Conservation (phyloP, 2,888 invertebrate genomes). For the Melipona beecheii region DNA sequence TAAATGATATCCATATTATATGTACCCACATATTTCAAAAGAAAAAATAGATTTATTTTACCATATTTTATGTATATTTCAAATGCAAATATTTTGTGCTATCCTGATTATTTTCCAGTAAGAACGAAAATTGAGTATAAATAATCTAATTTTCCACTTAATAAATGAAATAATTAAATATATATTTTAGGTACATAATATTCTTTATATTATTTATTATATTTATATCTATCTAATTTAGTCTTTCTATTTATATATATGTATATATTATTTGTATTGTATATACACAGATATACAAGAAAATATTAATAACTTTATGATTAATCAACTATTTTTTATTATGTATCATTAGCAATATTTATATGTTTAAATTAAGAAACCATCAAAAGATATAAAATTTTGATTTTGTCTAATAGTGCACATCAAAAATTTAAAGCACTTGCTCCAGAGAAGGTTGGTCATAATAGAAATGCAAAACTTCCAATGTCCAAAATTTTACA, state of each 20-base stretch:
- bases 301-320: neutral
- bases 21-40: neutral
- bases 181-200: neutral
- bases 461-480: conserved; percentile 93
- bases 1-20: neutral
- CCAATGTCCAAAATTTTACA: conserved; percentile 93
- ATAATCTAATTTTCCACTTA: neutral
- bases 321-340: neutral
- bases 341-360: conserved; percentile 42
- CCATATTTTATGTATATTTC: neutral
- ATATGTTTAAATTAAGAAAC: neutral
- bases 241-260: too few species aligned
- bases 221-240: neutral
- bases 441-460: conserved; percentile 95
- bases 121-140: neutral
- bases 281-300: neutral
- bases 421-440: conserved; percentile 95
- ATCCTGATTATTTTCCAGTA: neutral
- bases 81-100: neutral
- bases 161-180: too few species aligned
- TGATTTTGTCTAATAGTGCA: conserved; percentile 86
- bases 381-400: neutral
- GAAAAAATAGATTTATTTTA: neutral
- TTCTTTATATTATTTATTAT: neutral
- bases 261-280: neutral